Percentiles rank a stretch among this genome's conserved stretches.
These are phyloP conservation scores for Cyrtorhinus lividipennis DNA, from an alignment of 1,140 invertebrate genomes.

Conservation along the genomic window DNA sequence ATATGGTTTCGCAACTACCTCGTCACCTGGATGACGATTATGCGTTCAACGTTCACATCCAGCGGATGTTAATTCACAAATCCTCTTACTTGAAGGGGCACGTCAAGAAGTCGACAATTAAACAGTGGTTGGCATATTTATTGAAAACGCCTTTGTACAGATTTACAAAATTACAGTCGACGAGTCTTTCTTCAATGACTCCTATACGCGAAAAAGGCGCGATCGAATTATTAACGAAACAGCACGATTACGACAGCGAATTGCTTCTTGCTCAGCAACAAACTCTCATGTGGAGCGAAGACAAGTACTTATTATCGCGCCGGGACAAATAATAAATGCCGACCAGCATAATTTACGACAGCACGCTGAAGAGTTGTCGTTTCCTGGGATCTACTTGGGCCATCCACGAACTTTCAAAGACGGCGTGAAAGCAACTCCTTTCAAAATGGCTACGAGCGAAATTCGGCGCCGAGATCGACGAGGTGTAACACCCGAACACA, in stretches of 20 bases:
- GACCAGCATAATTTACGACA: constrained; percentile 25
- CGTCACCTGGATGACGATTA: not conserved
- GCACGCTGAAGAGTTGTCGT: constrained; percentile 30
- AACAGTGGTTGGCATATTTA: not conserved
- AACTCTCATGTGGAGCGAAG: constrained; percentile 28
- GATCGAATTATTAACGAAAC: constrained; percentile 14
- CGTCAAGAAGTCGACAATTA: not conserved
- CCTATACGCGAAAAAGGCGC: not conserved
- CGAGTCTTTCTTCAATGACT: not conserved
- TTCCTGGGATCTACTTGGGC: constrained; percentile 29
- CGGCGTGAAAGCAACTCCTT: constrained; percentile 20
- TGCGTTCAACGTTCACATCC: constrained; percentile 11
- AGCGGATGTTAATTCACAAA: constrained; percentile 12
- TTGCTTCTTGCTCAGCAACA: constrained; percentile 27
- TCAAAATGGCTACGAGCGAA: constrained; percentile 25
- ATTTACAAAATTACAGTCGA: not conserved
- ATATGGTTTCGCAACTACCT: not conserved
- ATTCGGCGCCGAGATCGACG: constrained; percentile 23
- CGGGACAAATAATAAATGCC: constrained; percentile 24
- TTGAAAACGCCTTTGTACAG: not conserved
- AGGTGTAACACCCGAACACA: constrained; percentile 20
- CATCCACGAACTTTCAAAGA: constrained; percentile 27
- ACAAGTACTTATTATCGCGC: constrained; percentile 26
- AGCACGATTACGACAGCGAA: too few species aligned
- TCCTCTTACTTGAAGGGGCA: constrained; percentile 7